Evolutionary conservation across 2,113 vertebrate species (phyloP).

Genomic region (Phocoena phocoena): DNA sequence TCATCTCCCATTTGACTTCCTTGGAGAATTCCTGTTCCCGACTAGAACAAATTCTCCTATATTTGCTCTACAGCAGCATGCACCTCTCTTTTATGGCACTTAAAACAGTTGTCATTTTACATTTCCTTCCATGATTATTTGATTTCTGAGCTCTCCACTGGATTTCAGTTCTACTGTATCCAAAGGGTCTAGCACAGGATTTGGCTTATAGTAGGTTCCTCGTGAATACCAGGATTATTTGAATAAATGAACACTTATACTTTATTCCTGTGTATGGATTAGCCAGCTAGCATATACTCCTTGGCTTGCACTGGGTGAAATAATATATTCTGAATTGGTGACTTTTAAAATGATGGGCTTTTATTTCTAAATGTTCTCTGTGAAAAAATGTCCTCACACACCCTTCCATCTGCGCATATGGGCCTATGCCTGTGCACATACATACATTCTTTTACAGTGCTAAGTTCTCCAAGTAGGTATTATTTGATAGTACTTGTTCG

Average conservation of each 20-base stretch:
- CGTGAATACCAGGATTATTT: not conserved
- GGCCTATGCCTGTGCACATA: not conserved
- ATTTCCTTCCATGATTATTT: not conserved
- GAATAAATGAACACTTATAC: not conserved
- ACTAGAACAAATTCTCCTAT: not conserved
- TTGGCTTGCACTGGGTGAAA: not conserved
- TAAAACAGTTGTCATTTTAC: not conserved
- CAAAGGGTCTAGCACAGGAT: not conserved
- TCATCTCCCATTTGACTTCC: not conserved
- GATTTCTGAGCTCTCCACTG: not conserved
- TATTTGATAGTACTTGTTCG: not conserved
- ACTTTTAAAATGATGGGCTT: not conserved
- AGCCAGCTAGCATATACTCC: not conserved
- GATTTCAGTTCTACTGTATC: not conserved
- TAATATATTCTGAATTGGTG: not conserved
- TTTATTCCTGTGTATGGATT: not conserved
- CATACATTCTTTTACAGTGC: not conserved
- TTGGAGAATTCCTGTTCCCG: not conserved
- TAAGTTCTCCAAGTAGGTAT: not conserved
- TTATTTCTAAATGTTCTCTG: conserved; percentile 13
- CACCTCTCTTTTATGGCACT: not conserved
- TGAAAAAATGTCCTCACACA: not conserved
- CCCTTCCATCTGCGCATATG: not conserved
- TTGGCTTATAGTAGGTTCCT: not conserved
- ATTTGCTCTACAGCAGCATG: not conserved